Conservation (phyloP, 2,113 vertebrate genomes). For the Saguinus midas region DNA sequence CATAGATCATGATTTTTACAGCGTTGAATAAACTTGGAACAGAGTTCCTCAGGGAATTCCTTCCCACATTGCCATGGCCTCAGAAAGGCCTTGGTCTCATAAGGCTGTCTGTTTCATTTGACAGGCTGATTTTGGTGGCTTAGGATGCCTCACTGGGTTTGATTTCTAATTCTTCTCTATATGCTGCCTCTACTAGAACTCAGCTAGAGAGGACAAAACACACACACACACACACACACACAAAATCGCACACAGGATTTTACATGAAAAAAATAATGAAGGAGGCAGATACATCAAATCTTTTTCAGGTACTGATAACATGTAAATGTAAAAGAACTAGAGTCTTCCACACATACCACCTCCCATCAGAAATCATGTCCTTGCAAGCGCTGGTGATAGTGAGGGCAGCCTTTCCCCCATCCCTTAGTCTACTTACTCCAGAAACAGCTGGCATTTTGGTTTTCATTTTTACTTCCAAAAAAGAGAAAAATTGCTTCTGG, state of each 20-base stretch:
- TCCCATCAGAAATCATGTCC: background rate
- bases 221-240: no score
- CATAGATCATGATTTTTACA: background rate
- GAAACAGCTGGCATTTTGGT: conserved; percentile 5
- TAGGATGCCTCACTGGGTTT: background rate
- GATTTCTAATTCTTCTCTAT: background rate
- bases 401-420: background rate
- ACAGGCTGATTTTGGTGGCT: background rate
- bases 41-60: background rate
- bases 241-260: background rate
- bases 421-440: background rate
- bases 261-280: background rate
- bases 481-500: background rate
- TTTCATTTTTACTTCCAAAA: conserved; percentile 45
- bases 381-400: background rate
- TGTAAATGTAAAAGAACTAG: background rate
- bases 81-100: background rate
- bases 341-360: background rate
- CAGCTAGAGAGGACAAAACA: background rate
- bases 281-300: background rate
- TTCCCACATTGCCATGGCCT: background rate
- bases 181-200: background rate
- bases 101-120: background rate
- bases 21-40: background rate
- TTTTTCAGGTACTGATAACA: background rate